Evolutionary conservation across 2,797 vertebrate species (phyloP), one percentile per base, ranked within the genome.

Genomic region (Darevskia mixta): DNA sequence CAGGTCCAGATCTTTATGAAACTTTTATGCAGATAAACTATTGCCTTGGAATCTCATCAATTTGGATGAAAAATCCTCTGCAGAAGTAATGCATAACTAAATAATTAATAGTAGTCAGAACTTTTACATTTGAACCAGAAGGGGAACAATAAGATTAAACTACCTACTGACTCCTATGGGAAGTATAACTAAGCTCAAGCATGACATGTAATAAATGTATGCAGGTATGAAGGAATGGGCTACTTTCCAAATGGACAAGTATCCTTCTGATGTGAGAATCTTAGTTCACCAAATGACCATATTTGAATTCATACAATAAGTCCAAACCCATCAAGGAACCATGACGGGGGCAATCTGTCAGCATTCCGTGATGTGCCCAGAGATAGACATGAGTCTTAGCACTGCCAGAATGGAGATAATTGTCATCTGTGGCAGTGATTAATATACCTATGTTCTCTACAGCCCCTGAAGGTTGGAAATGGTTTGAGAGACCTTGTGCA

Each of bases 181-280:
- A 3, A 84, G 69, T 27, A 3, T 55, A 83, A 0, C 82, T 32
- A 55, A 43, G 90, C 38, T 86, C 67, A 4, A 0, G 0, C 43
- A 27, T 89, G 88, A 72, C 86, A 38, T 89, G 93, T 88, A 32
- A 85, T 88, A 75, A 67, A 13, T 4, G 45, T 3, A n/a, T 45
- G 43, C 8, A 58, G 82, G 41, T 27, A 7, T 82, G 2, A 23
- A 55, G 2, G n/a, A 58, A 64, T 10, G 45, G 90, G 17, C 10
- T 7, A 3, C 38, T 79, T 92, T 87, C 35, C 90, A 77, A 71
- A 72, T 77, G 87, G 79, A 5, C 35, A 82, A 0, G 83, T n/a
- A 55, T 17, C 25, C 66, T 0, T 35, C 67, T 64, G 81, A 1
- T 81, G 0, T 0, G 88, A 76, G 86, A 43, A 73, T 78, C 0